These are phyloP conservation scores for Corella eumyota DNA, from an alignment of 23 tunicate species.

Conservation along the genomic window DNA sequence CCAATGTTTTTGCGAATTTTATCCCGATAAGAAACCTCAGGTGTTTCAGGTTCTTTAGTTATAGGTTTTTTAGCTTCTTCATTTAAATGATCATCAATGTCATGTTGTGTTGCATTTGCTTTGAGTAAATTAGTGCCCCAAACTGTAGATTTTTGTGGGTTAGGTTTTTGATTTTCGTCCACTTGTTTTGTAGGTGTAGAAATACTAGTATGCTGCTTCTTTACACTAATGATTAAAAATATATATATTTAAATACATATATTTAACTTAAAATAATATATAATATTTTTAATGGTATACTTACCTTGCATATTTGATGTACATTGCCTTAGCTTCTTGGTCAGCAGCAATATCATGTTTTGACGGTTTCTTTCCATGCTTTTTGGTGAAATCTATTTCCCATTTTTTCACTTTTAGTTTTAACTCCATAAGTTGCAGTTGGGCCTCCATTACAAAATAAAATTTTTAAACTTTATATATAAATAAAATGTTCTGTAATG, in stretches of 20 bases:
- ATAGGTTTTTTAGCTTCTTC: not conserved
- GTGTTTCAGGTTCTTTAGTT: conserved; percentile 2
- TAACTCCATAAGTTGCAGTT: conserved; percentile 14
- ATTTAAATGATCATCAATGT: conserved; percentile 6
- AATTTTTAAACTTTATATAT: too few relatives aligned
- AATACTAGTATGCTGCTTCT: too few relatives aligned
- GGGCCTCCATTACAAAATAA: conserved; percentile 12
- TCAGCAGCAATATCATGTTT: conserved; percentile 28
- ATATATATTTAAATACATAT: too few relatives aligned
- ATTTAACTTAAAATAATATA: too few relatives aligned
- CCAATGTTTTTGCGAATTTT: conserved; percentile 31
- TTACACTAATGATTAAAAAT: too few relatives aligned
- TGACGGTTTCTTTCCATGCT: conserved; percentile 38
- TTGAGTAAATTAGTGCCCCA: conserved; percentile 57
- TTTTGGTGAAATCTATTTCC: conserved; percentile 44
- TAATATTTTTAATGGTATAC: too few relatives aligned
- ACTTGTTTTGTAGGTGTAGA: too few relatives aligned
- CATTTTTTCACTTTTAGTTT: conserved; percentile 47
- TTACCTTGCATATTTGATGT: conserved; percentile 40
- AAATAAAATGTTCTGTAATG: too few relatives aligned
- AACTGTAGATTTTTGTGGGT: too few relatives aligned
- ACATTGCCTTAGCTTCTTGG: conserved; percentile 14
- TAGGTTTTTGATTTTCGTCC: too few relatives aligned
- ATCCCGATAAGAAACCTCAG: conserved; percentile 12
- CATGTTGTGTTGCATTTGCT: conserved; percentile 5